These are phyloP conservation scores for Dryobotodes eremita DNA, from an alignment of 2,888 invertebrate genomes.

Conservation along the genomic window DNA sequence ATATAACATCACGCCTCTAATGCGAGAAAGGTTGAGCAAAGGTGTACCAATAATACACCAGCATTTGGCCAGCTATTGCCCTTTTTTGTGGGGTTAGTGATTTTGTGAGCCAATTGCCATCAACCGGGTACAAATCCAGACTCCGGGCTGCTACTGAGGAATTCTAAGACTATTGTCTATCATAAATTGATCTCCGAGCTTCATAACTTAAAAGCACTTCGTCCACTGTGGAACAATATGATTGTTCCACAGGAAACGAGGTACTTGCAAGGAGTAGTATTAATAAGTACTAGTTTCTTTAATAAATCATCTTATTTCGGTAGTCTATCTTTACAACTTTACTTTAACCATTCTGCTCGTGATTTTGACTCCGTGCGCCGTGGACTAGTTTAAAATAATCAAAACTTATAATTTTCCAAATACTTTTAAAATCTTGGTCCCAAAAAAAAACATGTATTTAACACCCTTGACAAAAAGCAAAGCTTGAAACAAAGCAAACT, in stretches of 20 bases:
- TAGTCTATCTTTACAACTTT: too few species aligned
- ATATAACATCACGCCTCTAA: neutral
- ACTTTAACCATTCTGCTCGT: too few species aligned
- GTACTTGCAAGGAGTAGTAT: neutral
- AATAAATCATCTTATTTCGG: neutral
- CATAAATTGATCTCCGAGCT: neutral
- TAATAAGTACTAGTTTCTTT: neutral
- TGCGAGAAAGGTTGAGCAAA: neutral
- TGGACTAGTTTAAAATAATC: too few species aligned
- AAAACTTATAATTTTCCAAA: too few species aligned
- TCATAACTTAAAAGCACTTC: neutral
- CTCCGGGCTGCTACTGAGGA: neutral
- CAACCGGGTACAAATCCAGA: neutral
- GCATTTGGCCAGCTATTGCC: neutral
- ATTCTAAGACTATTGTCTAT: neutral
- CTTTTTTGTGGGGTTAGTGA: neutral
- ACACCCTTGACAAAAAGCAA: constrained; percentile 21
- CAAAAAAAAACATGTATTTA: constrained; percentile 23
- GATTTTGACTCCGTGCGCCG: too few species aligned
- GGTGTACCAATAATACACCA: neutral
- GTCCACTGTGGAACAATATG: neutral
- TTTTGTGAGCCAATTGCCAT: neutral
- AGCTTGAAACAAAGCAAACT: constrained; percentile 70
- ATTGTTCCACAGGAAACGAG: neutral
- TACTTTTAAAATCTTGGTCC: neutral